phyloP scores from a whole-genome alignment of 2,888 invertebrate species.

The Yponomeuta plumbellus region DNA sequence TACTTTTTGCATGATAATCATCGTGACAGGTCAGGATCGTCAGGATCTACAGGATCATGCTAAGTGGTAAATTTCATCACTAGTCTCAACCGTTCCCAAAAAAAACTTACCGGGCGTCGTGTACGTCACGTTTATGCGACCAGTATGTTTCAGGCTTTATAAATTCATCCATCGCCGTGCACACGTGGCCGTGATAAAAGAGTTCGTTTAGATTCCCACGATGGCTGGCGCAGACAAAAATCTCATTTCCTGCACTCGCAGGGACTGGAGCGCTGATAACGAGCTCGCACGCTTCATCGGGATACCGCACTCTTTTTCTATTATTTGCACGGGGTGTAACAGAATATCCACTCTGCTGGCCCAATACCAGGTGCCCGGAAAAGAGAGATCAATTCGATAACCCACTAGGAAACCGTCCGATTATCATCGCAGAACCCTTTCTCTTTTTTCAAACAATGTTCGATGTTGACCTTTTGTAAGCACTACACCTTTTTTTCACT shows the following conservation, averaged over 20 bases:
- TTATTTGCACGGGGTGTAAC: neutral
- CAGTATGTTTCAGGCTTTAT: no score
- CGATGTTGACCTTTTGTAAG: no score
- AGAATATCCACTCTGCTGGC: neutral
- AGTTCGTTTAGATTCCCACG: conserved; percentile 15
- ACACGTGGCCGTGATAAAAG: conserved; percentile 14
- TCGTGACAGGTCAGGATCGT: no score
- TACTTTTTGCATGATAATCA: neutral
- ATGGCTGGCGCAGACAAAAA: conserved; percentile 40
- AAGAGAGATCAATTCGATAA: no score
- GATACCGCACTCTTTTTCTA: neutral
- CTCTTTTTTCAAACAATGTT: no score
- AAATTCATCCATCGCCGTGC: neutral
- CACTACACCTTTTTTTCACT: no score
- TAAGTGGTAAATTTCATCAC: no score
- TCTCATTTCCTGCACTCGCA: conserved; percentile 42
- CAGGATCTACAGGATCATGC: no score
- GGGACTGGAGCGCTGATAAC: neutral
- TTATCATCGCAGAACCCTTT: no score
- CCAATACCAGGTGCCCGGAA: neutral
- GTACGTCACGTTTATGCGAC: no score
- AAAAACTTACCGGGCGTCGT: neutral
- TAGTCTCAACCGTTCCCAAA: no score
- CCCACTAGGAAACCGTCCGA: no score
- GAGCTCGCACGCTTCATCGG: neutral